Conservation (phyloP, 2,797 vertebrate genomes). For the Microctenopoma lineatum region DNA sequence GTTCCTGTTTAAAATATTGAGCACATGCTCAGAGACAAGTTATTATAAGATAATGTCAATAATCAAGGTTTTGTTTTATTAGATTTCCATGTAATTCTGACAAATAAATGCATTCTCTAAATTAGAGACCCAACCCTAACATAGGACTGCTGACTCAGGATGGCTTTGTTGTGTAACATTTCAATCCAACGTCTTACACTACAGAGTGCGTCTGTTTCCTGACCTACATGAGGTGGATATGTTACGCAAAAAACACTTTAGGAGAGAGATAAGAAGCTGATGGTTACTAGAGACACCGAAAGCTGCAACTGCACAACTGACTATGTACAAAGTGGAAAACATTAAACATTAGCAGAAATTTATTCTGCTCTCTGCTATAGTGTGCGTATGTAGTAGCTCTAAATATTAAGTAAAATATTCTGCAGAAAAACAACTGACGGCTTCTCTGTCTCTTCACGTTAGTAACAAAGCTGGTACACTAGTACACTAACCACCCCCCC, state of each 20-base stretch:
- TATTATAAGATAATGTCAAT: not conserved
- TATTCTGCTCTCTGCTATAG: not conserved
- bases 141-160: not conserved
- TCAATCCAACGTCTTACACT: not conserved
- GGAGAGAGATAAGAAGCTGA: not conserved
- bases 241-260: slow-evolving; percentile 3
- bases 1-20: no score
- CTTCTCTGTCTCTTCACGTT: slow-evolving; percentile 1
- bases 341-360: not conserved
- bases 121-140: not conserved
- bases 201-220: slow-evolving; percentile 21
- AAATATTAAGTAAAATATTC: slow-evolving; percentile 17
- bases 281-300: not conserved
- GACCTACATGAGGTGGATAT: slow-evolving; percentile 33
- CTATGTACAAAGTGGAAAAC: not conserved
- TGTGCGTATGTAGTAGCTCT: not conserved
- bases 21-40: not conserved
- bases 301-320: not conserved
- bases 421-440: slow-evolving; percentile 9
- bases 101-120: not conserved
- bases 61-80: not conserved
- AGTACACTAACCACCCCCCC: not conserved
- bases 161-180: slow-evolving; percentile 6
- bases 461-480: slow-evolving; percentile 14
- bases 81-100: not conserved